These are phyloP conservation scores for Nemopilema nomurai DNA, from an alignment of 30 jellyfish, hydroid and myxozoan genomes.

Conservation along the genomic window DNA sequence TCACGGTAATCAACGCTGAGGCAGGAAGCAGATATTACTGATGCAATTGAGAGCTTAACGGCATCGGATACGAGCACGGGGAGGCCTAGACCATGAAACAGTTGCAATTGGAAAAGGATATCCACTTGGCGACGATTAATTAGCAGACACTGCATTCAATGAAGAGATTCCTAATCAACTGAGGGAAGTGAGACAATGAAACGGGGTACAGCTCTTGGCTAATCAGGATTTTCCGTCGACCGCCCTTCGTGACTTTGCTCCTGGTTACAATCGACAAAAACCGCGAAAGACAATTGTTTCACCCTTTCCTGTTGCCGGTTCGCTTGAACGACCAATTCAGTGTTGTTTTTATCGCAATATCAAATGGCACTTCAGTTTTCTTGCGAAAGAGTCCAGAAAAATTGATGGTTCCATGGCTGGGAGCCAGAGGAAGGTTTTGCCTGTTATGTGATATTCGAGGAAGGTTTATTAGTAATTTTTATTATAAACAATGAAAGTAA, in stretches of 20 bases:
- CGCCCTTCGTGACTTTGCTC: background rate
- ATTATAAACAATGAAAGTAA: too few relatives aligned
- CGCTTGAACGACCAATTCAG: too few relatives aligned
- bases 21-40: background rate
- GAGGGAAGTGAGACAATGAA: background rate
- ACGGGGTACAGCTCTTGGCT: background rate
- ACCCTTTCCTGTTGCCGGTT: background rate
- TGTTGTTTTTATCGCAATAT: too few relatives aligned
- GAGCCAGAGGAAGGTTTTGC: too few relatives aligned
- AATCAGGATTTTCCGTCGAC: background rate
- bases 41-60: background rate
- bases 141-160: background rate
- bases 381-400: too few relatives aligned
- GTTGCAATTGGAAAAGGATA: background rate
- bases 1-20: background rate
- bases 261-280: background rate
- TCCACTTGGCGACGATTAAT: background rate
- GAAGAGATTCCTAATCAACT: background rate
- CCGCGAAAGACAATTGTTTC: background rate
- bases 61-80: background rate
- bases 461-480: too few relatives aligned
- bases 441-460: too few relatives aligned
- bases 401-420: too few relatives aligned
- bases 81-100: background rate
- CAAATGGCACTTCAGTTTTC: too few relatives aligned